Percentiles rank a stretch among this genome's conserved stretches.
Evolutionary conservation across 2,797 vertebrate species (phyloP).

Genomic region (Meda fulgida): DNA sequence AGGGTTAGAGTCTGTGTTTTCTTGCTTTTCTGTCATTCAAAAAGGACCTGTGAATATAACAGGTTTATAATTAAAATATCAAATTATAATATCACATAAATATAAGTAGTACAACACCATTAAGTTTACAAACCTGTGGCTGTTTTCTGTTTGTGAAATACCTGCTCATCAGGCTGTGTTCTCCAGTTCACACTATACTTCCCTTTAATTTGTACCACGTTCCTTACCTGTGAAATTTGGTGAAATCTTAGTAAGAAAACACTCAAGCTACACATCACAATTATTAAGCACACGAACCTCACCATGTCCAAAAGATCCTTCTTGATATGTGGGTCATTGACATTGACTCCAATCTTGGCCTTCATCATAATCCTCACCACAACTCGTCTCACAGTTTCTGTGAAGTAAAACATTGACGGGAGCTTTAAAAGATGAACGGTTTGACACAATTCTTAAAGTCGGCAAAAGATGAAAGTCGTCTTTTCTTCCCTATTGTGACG

Average conservation of each 20-base stretch:
- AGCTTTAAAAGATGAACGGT: background rate
- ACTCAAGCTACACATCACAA: background rate
- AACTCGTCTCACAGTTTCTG: background rate
- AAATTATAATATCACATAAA: background rate
- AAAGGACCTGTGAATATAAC: background rate
- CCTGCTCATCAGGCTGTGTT: conserved; percentile 17
- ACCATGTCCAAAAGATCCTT: background rate
- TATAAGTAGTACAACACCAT: background rate
- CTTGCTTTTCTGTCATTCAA: background rate
- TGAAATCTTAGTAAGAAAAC: background rate
- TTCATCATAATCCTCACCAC: conserved; percentile 8
- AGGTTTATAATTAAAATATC: background rate
- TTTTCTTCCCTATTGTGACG: background rate
- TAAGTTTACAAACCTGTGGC: background rate
- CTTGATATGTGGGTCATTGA: conserved; percentile 14
- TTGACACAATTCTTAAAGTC: background rate
- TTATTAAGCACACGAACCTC: background rate
- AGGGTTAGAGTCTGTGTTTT: background rate
- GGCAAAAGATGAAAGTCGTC: background rate
- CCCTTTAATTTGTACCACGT: background rate
- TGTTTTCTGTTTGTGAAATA: background rate
- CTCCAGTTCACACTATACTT: conserved; percentile 9
- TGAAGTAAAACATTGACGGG: background rate
- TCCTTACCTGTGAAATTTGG: conserved; percentile 11
- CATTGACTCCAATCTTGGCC: background rate